phyloP scores from a whole-genome alignment of 1,140 invertebrate genomes.

The Atta cephalotes region DNA sequence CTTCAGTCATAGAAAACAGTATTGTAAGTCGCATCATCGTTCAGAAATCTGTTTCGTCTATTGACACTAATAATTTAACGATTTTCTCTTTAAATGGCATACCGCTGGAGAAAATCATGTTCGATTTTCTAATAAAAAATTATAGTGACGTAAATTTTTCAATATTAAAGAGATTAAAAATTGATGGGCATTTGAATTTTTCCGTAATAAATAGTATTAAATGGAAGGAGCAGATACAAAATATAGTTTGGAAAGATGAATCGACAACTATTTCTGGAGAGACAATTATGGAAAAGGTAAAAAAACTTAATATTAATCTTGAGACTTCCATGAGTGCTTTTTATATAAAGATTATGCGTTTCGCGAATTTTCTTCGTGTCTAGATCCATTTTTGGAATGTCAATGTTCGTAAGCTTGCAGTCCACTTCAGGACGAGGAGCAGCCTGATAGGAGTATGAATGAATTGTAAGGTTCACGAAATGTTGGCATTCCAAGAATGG shows the following conservation, averaged over 20 bases:
- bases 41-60: slow-evolving; percentile 72
- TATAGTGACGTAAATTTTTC: slow-evolving; percentile 69
- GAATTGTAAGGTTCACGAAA: no score
- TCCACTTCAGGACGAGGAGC: no score
- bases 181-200: slow-evolving; percentile 74
- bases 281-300: slow-evolving; percentile 74
- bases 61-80: slow-evolving; percentile 72
- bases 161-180: slow-evolving; percentile 69
- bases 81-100: slow-evolving; percentile 76
- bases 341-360: no score
- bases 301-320: not conserved
- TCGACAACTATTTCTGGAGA: slow-evolving; percentile 67
- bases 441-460: no score
- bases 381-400: no score
- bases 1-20: slow-evolving; percentile 25
- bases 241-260: slow-evolving; percentile 77
- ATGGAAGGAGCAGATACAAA: slow-evolving; percentile 74
- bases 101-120: slow-evolving; percentile 70
- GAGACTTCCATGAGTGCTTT: no score
- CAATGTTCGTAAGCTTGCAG: no score
- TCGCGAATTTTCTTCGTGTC: no score
- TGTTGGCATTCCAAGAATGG: no score
- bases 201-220: slow-evolving; percentile 64
- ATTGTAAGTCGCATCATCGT: slow-evolving; percentile 61
- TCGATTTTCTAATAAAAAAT: slow-evolving; percentile 44